Evolutionary conservation across 2,797 vertebrate genomes (phyloP), one percentile per base, ranked within the genome.

Genomic region (Chelonia mydas): DNA sequence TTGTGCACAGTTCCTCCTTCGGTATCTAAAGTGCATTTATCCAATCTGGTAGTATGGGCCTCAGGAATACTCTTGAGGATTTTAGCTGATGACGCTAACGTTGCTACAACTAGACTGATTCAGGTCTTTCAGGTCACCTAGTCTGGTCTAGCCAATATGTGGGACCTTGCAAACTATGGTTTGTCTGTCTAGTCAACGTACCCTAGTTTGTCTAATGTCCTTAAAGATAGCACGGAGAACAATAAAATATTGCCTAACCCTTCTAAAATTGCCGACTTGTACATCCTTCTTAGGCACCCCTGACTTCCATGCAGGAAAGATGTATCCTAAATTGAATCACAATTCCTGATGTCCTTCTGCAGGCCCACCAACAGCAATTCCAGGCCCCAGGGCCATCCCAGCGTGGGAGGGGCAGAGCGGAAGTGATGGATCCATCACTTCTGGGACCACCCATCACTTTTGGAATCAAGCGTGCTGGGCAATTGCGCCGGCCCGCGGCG

Each of bases 261-360:
- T 84, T 93, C 25, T 61, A 41, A 89, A 93, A 65, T 49, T 88
- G 47, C 51, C 82, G 47, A 84, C 19, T 50, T 61, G 57, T 31
- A 17, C 10, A 65, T 49, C 15, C 7, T 57, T 90, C 92, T 74
- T 0, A 59, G 0, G 5, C 57, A 93, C 88, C 92, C 84, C 45
- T 84, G 10, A 80, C 72, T 77, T 81, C 28, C 28, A 86, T 45
- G 15, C 83, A 11, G 28, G 41, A 90, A 81, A 92, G 83, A 84
- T 27, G 53, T 10, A 84, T 25, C n/a, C 16, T 55, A 81, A 51
- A 91, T 2, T 23, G 31, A 87, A 19, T 15, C 53, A 80, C 31
- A 0, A 1, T 49, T 90, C 37, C 51, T 37, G 17, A 45, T 53
- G 51, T 53, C 51, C 51, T 53, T 53, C 51, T 53, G 51, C 51